These are phyloP conservation scores for Siderastrea siderea DNA, from an alignment of 92 coral and sea anemone genomes.

Conservation along the genomic window DNA sequence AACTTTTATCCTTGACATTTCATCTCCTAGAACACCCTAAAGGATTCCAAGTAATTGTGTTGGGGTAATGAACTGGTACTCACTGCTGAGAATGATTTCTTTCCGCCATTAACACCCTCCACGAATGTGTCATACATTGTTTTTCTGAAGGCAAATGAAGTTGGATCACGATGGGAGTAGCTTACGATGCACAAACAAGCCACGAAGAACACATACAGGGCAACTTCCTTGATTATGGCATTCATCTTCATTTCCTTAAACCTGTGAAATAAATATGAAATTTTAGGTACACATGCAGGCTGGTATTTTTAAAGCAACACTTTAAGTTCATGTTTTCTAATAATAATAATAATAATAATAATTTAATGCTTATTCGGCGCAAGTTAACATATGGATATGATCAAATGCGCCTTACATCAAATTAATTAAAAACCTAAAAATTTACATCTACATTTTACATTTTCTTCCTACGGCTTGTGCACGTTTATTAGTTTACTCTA, in stretches of 20 bases:
- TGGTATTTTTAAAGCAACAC: too few relatives aligned
- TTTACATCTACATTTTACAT: too few relatives aligned
- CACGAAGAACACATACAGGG: slow-evolving; percentile 85
- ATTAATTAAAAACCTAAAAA: too few relatives aligned
- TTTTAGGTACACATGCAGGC: background rate
- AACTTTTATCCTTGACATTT: background rate
- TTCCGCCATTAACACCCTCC: slow-evolving; percentile 76
- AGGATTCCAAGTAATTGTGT: background rate
- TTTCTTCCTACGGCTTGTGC: too few relatives aligned
- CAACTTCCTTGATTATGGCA: slow-evolving; percentile 89
- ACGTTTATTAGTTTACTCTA: too few relatives aligned
- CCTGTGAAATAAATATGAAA: slow-evolving; percentile 46
- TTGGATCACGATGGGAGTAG: slow-evolving; percentile 92
- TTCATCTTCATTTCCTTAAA: slow-evolving; percentile 94
- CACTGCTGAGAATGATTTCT: slow-evolving; percentile 81
- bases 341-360: too few relatives aligned
- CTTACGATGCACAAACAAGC: slow-evolving; percentile 90
- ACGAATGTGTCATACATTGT: slow-evolving; percentile 87
- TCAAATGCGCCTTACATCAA: too few relatives aligned
- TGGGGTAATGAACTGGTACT: background rate
- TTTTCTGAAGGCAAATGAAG: slow-evolving; percentile 76
- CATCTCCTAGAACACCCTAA: background rate
- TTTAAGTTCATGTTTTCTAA: too few relatives aligned
- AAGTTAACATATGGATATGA: too few relatives aligned
- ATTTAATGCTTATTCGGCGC: too few relatives aligned